Base-by-base conservation (phyloP, 2,113 vertebrate genomes). In the Turnix velox region DNA sequence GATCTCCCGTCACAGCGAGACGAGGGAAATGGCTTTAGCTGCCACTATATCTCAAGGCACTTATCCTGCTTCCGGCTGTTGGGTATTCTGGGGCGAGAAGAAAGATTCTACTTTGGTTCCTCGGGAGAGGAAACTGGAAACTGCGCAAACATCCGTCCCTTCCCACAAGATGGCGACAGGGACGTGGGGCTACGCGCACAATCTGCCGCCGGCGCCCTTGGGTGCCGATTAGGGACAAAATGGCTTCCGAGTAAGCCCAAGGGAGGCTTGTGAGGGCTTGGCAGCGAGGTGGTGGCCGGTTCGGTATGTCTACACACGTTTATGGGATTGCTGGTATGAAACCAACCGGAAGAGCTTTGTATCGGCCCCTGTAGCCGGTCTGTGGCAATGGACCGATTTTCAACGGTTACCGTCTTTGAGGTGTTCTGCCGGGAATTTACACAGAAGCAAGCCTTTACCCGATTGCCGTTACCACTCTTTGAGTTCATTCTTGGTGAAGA, bases 281-380 rank as follows among this genome's bases (percentile, higher is more conserved):
- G 3, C 3, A 7, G 58, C 3, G 9, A 17, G 1, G 1, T 2
- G 19, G n/a, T 4, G 3, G 7, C 0, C 7, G 5, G 42, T 3
- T 20, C 16, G 3, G 58, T 18, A 0, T 7, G 13, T 1, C 4
- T 4, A 1, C 10, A 1, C 62, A 5, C 1, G 2, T 22, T 43
- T 30, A 11, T 3, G 45, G 51, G 49, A 11, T 5, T 43, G 39
- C 4, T n/a, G 40, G 4, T 17, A 4, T 8, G 48, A 62, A 62
- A n/a, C 25, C 37, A 13, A 17, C 2, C n/a, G 10, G 37, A 48
- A 8, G 16, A 12, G 49, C 45, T 73, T 30, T 19, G 30, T 20
- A 7, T 2, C 23, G n/a, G 39, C 25, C 9, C 42, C 15, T 3
- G 22, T 24, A 46, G 49, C 27, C 10, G 0, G 9, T 40, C 6